Conservation (phyloP, 1,140 invertebrate genomes). For the Geopemphigus sp. region DNA sequence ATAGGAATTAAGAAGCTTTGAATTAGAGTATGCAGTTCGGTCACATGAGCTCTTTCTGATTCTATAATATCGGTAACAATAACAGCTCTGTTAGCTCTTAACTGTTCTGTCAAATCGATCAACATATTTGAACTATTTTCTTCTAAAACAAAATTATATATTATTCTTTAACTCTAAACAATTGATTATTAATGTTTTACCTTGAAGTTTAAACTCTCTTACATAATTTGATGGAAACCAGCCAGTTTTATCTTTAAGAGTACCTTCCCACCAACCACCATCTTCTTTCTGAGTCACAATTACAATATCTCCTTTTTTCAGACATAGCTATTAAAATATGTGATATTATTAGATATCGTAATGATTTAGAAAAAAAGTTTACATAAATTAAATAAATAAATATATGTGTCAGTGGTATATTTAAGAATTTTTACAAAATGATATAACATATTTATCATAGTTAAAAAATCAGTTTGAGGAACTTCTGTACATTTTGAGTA, state of each 20-base stretch:
- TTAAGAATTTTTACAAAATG: no score
- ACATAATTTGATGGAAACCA: conserved; percentile 99
- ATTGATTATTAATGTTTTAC: conserved; percentile 30
- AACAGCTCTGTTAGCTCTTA: conserved; percentile 69
- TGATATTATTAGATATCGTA: background rate
- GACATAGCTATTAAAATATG: conserved; percentile 72
- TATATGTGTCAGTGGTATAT: no score
- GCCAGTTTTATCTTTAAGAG: conserved; percentile 87
- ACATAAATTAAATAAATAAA: no score
- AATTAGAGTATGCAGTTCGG: conserved; percentile 79
- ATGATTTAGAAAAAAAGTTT: background rate
- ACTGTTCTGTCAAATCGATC: conserved; percentile 60
- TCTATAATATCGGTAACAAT: conserved; percentile 92
- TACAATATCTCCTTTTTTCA: conserved; percentile 94
- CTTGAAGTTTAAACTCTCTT: conserved; percentile 72
- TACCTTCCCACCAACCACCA: conserved; percentile 98
- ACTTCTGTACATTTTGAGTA: no score
- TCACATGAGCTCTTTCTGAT: conserved; percentile 84
- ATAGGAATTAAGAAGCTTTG: conserved; percentile 82
- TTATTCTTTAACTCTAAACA: background rate
- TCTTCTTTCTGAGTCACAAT: conserved; percentile 89
- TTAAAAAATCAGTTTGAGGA: no score
- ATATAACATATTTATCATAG: no score
- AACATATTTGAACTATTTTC: conserved; percentile 26
- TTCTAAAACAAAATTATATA: background rate